phyloP scores from a whole-genome alignment of 2,797 vertebrate species.

The Sebastes itinus region DNA sequence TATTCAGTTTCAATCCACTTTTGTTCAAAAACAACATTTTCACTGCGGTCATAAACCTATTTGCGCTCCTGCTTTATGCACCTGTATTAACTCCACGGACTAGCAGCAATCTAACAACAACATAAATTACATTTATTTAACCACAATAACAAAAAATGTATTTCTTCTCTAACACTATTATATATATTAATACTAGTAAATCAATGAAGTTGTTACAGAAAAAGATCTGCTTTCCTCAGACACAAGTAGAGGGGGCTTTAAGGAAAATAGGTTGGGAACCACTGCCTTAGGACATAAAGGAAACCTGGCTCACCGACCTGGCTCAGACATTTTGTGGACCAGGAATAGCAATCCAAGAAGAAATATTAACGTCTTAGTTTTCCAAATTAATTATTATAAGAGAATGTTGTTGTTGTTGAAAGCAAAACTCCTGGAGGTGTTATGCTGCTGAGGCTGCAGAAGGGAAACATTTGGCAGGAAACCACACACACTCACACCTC shows the following conservation, averaged over 20 bases:
- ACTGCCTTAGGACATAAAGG: not conserved
- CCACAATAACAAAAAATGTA: no score
- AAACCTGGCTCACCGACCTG: slow-evolving; percentile 3
- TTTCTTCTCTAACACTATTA: no score
- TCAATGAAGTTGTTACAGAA: no score
- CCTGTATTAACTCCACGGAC: no score
- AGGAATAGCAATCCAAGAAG: not conserved
- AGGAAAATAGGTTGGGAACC: not conserved
- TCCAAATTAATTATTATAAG: slow-evolving; percentile 21
- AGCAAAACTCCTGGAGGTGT: slow-evolving; percentile 7
- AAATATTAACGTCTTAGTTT: not conserved
- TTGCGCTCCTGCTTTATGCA: no score
- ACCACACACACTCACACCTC: not conserved
- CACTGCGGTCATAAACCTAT: no score
- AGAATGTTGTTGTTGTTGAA: slow-evolving; percentile 1
- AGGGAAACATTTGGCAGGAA: slow-evolving; percentile 7
- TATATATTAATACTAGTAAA: no score
- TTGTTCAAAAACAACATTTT: no score
- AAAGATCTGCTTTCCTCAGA: no score
- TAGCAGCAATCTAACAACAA: no score
- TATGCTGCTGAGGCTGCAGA: slow-evolving; percentile 27
- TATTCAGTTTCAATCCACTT: no score
- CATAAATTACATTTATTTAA: no score
- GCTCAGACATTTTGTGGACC: not conserved
- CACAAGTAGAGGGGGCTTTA: not conserved